Evolutionary conservation across 2,113 vertebrate genomes (phyloP), one percentile per base, ranked within the genome.

Genomic region (Naja naja): DNA sequence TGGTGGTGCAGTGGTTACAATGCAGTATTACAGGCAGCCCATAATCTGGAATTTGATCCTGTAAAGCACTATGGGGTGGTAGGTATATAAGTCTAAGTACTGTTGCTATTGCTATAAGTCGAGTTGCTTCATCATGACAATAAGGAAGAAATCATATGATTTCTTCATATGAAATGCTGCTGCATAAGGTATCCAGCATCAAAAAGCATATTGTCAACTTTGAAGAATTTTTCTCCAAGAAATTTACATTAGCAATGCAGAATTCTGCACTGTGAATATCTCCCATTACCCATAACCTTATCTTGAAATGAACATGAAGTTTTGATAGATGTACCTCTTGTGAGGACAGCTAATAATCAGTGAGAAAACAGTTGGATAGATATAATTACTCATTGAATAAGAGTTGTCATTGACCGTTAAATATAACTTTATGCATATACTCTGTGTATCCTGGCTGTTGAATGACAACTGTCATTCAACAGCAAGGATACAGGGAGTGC

Each of bases 401-500:
- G 95, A 95, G 93, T 30, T 95, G 96, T 93, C 87, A 9, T 64
- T 0, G 56, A 60, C 25, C 30, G 25, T 11, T 60, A 30, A 60
- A 60, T 60, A 27, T 60, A 60, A 27, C 25, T 10, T 9, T 60
- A 27, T 60, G 23, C 23, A 58, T 58, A 23, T 3, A 58, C 56
- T 58, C 23, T 23, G 23, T 58, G 56, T 58, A 58, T 25, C 56
- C 56, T 58, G 25, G 56, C 56, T 58, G 23, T 58, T 58, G 23
- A 25, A 25, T 58, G 23, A 58, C 56, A 58, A 93, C 27, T 95
- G 96, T 93, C 87, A 9, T 64, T 0, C 30, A 94, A 94, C 93
- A 96, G 94, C 94, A 95, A 95, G 95, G 95, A 96, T 87, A 58
- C 89, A 93, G 95, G 94, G 95, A 95, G 94, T 95, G 93, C 93